phyloP scores from a whole-genome alignment of 2,797 vertebrate genomes.

The Sarcophilus harrisii region DNA sequence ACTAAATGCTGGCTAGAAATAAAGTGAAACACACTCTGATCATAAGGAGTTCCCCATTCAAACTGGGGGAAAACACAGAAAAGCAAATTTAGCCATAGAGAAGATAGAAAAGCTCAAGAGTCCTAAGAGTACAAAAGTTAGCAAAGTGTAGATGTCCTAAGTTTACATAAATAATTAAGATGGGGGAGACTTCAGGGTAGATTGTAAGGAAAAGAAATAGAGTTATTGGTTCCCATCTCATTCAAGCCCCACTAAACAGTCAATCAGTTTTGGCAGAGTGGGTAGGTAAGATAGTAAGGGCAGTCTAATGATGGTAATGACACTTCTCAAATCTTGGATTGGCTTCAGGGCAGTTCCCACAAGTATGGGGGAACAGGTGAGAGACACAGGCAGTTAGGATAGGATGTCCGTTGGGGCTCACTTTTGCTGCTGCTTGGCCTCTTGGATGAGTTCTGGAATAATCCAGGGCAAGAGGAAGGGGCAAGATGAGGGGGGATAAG shows the following conservation, averaged over 20 bases:
- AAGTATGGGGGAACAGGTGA: not conserved
- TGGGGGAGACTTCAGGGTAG: not conserved
- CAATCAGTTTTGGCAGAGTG: not conserved
- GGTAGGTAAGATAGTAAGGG: not conserved
- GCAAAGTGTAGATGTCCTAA: not conserved
- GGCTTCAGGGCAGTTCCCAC: not conserved
- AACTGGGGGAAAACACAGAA: not conserved
- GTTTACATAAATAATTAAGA: not conserved
- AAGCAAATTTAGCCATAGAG: not conserved
- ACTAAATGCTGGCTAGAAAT: not conserved
- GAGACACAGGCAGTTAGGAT: not conserved
- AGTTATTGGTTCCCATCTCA: not conserved
- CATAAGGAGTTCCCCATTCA: not conserved
- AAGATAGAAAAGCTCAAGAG: not conserved
- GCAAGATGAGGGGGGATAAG: not conserved
- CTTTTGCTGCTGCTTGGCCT: not conserved
- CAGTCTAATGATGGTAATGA: not conserved
- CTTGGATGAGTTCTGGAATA: not conserved
- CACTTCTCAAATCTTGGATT: not conserved
- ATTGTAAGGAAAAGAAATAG: not conserved
- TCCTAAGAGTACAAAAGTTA: not conserved
- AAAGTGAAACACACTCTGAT: not conserved
- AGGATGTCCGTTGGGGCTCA: not conserved
- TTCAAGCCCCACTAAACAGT: not conserved
- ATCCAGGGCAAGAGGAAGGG: not conserved